A percentile compares a stretch with the other conserved stretches of the same genome.
Evolutionary conservation across 2,888 invertebrate genomes (phyloP).

Genomic region (Philhelius pedissequus): DNA sequence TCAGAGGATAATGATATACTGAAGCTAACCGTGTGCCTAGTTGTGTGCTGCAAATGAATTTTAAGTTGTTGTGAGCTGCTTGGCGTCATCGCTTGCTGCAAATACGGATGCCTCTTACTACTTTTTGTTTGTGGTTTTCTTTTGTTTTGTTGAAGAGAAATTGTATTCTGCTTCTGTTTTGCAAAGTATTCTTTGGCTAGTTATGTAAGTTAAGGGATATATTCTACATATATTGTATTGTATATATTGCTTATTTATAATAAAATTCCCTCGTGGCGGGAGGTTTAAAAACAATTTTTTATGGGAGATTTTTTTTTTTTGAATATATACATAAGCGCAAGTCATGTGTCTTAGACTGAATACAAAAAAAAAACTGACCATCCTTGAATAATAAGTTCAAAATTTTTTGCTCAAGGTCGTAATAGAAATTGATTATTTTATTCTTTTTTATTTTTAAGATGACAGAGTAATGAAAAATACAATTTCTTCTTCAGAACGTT

Average conservation of each 20-base stretch:
- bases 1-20: background rate
- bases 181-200: background rate
- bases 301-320: background rate
- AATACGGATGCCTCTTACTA: slow-evolving; percentile 17
- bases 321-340: background rate
- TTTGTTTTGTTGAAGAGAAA: background rate
- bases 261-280: background rate
- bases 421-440: slow-evolving; percentile 1
- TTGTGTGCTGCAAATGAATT: slow-evolving; percentile 62
- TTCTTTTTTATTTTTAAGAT: background rate
- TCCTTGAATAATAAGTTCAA: background rate
- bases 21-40: no score
- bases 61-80: slow-evolving; percentile 54
- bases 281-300: background rate
- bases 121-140: slow-evolving; percentile 7
- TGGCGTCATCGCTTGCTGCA: background rate
- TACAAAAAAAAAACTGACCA: background rate
- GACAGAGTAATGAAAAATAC: background rate
- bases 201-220: slow-evolving; percentile 3
- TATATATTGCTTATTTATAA: background rate
- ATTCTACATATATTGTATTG: no score
- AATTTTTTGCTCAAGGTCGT: slow-evolving; percentile 14
- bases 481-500: background rate
- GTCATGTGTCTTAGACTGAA: background rate
- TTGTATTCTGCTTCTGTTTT: background rate